These are phyloP conservation scores for Pseudorhombus dupliciocellatus DNA, from an alignment of 2,113 vertebrate species.

Conservation along the genomic window DNA sequence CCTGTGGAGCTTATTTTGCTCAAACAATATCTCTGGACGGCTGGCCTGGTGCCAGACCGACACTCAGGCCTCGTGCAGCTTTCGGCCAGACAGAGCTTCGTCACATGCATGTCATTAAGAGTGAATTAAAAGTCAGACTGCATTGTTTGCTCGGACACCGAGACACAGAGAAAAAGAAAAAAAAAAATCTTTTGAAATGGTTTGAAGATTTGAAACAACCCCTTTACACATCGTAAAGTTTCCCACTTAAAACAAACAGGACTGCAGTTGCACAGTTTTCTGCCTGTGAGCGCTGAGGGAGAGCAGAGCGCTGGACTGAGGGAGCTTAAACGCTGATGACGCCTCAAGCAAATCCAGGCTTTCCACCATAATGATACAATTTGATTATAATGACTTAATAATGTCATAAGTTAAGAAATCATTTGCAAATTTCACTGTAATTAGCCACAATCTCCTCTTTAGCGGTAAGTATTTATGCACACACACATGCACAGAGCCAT, in stretches of 20 bases:
- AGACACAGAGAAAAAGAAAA: background rate
- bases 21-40: background rate
- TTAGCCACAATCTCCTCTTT: conserved; percentile 10
- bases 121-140: conserved; percentile 3
- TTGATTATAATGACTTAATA: conserved; percentile 54
- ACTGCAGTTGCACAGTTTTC: background rate
- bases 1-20: background rate
- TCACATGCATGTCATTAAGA: conserved; percentile 18
- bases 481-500: background rate
- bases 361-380: conserved; percentile 42
- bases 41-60: background rate
- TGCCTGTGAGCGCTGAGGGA: background rate
- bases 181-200: background rate
- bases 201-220: conserved; percentile 5
- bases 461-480: background rate
- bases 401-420: conserved; percentile 43
- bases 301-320: conserved; percentile 12
- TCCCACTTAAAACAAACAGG: background rate
- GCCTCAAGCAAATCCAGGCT: conserved; percentile 40
- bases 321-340: conserved; percentile 26
- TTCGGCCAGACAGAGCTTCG: background rate
- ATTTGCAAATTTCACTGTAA: conserved; percentile 33
- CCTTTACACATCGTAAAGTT: background rate
- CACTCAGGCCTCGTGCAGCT: background rate
- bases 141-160: background rate